Percentiles rank a stretch among this genome's conserved stretches.
Evolutionary conservation across 2,888 invertebrate species (phyloP).

Genomic region (Trypoxylon attenuatum): DNA sequence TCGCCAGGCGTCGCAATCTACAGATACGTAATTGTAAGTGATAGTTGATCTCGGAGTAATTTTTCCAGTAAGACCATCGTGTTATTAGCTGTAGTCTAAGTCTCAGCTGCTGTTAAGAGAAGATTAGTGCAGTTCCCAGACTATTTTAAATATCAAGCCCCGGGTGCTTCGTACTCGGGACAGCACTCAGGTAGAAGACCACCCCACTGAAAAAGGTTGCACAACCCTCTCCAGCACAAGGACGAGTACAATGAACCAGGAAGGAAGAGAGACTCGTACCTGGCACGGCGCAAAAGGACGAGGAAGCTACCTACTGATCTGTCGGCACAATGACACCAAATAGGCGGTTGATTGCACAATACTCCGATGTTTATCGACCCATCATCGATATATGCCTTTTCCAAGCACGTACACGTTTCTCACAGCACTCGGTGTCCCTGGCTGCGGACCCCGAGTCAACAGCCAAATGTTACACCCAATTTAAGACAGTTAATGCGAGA

Average conservation of each 20-base stretch:
- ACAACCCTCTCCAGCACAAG: constrained; percentile 44
- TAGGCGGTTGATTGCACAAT: constrained; percentile 74
- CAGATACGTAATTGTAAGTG: too few relatives aligned
- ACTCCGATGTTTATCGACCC: constrained; percentile 73
- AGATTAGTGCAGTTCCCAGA: constrained; percentile 11
- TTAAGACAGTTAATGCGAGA: constrained; percentile 68
- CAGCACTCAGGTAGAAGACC: constrained; percentile 38
- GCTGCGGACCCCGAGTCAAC: constrained; percentile 64
- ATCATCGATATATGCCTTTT: constrained; percentile 67
- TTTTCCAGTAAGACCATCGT: neutral
- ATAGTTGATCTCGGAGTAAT: too few relatives aligned
- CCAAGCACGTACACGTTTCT: constrained; percentile 3
- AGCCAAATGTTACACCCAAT: constrained; percentile 73
- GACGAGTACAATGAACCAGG: constrained; percentile 42
- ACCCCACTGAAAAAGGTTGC: constrained; percentile 49
- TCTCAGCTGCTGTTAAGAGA: neutral
- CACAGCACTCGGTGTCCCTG: constrained; percentile 24
- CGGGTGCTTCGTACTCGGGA: constrained; percentile 31
- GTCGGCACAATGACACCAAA: constrained; percentile 73
- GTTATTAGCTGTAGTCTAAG: neutral
- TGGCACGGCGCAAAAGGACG: constrained; percentile 63
- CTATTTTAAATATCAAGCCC: constrained; percentile 35
- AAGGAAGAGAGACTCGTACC: constrained; percentile 40
- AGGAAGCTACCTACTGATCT: constrained; percentile 66
- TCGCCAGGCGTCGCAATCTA: too few relatives aligned